Evolutionary conservation across 1,140 invertebrate species (phyloP), one percentile per base, ranked within the genome.

Genomic region (Linepithema humile): DNA sequence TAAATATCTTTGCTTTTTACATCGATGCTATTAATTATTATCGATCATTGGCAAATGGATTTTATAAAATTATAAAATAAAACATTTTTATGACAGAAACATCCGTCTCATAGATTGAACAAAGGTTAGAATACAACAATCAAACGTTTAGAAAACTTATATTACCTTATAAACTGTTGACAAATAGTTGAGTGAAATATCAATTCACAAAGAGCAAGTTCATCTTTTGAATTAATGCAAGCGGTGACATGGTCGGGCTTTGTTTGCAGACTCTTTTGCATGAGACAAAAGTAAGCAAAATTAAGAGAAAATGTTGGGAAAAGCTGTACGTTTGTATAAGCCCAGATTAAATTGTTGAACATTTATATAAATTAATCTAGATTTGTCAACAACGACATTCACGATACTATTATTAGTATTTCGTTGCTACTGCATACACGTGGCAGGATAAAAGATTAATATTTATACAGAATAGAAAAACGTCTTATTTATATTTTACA

Each of bases 321-420:
- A 53, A 55, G 32, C n/a, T 23, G 32, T 5, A n/a, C 32, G 17
- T 48, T 73, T 62, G 53, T 64, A 64, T 57, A 32, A 50, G 32
- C 29, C 29, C 15, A 65, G 60, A 77, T 77, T 65, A 65, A 65
- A 40, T 77, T 77, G 60, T 55, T 77, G 12, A 50, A 77, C 60
- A 65, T 77, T 65, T 55, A 65, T 77, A 38, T 40, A 77, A 77
- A 77, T 77, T 77, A 65, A 77, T 77, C 50, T 40, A 35, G 43
- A 65, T 48, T 29, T 26, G 32, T 50, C 73, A 50, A 35, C 26
- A 65, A 77, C 45, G 40, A 48, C 40, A 48, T 60, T 48, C 57
- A 10, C 12, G 29, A 64, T 62, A 45, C 40, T 62, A 40, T 29
- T 43, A 45, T 60, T n/a, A n/a, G n/a, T 75, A 20, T 45, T 26